phyloP scores from a whole-genome alignment of 23 tunicate species.

The Ciona savignyi region DNA sequence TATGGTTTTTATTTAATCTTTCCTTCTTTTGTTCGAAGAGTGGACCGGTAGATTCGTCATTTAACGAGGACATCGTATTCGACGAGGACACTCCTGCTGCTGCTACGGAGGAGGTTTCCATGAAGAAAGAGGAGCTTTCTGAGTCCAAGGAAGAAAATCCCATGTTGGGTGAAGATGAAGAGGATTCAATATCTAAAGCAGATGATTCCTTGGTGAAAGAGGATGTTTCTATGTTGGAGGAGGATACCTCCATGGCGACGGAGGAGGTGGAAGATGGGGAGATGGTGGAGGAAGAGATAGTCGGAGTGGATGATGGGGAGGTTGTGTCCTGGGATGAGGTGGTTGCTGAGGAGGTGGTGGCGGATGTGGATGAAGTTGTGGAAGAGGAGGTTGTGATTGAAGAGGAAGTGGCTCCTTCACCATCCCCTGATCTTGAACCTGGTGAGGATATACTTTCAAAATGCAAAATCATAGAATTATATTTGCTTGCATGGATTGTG shows the following conservation, averaged over 20 bases:
- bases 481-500: too few relatives aligned
- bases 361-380: not conserved
- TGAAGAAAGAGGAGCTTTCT: not conserved
- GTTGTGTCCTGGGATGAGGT: slow-evolving; percentile 57
- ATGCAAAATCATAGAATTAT: too few relatives aligned
- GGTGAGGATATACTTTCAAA: slow-evolving; percentile 9
- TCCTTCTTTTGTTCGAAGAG: too few relatives aligned
- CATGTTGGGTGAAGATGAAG: slow-evolving; percentile 1
- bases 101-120: not conserved
- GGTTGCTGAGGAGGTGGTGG: slow-evolving; percentile 29
- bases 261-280: too few relatives aligned
- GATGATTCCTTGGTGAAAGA: slow-evolving; percentile 15
- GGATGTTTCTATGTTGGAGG: too few relatives aligned
- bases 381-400: not conserved
- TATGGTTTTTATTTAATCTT: too few relatives aligned
- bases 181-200: too few relatives aligned
- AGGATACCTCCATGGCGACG: too few relatives aligned
- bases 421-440: slow-evolving; percentile 13
- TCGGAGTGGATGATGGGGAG: slow-evolving; percentile 45
- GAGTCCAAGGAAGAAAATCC: not conserved
- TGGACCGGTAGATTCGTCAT: not conserved
- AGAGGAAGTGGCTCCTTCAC: not conserved
- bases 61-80: not conserved
- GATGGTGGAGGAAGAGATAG: slow-evolving; percentile 70
- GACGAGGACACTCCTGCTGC: not conserved